Evolutionary conservation across 2,797 vertebrate species (phyloP), one percentile per base, ranked within the genome.

Genomic region (Chanos chanos): DNA sequence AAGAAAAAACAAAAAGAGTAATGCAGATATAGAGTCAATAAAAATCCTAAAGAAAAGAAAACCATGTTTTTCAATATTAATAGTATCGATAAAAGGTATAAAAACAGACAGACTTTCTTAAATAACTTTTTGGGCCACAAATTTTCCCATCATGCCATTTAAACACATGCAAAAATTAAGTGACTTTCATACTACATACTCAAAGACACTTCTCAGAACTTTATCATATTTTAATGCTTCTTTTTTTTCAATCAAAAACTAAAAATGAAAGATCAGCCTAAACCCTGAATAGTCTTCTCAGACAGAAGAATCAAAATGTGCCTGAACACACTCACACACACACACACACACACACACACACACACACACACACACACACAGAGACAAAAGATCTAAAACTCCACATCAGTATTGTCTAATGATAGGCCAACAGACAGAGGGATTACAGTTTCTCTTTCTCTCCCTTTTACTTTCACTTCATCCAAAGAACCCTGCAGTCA

Each of bases 131-230:
- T 44, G 37, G 25, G 44, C 69, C 39, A 43, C 69, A 52, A 65
- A 63, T 27, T 18, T 62, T 71, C 70, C 79, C 64, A 34, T 80
- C 85, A 83, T 86, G 86, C 86, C 56, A 79, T 67, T 83, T 78
- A 87, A 87, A 85, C 61, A 77, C 84, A 88, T 88, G 85, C 85
- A 85, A 81, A 87, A 72, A 21, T 75, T 86, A 86, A 85, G 81
- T n/a, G n/a, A n/a, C 84, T 76, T 77, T 81, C 81, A 78, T 77
- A 76, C 70, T 68, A 75, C 76, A 82, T 74, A 71, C 74, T 77
- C 74, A 71, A 66, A 75, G 79, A 83, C 76, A 80, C 69, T 70
- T 64, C 22, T 49, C n/a, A n/a, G n/a, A 41, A 64, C n/a, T 36
- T 34, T 54, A 44, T 59, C 10, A 37, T 27, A 60, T 45, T 13